Base-by-base conservation (phyloP, 1,140 invertebrate species). In the Drosophila littoralis region DNA sequence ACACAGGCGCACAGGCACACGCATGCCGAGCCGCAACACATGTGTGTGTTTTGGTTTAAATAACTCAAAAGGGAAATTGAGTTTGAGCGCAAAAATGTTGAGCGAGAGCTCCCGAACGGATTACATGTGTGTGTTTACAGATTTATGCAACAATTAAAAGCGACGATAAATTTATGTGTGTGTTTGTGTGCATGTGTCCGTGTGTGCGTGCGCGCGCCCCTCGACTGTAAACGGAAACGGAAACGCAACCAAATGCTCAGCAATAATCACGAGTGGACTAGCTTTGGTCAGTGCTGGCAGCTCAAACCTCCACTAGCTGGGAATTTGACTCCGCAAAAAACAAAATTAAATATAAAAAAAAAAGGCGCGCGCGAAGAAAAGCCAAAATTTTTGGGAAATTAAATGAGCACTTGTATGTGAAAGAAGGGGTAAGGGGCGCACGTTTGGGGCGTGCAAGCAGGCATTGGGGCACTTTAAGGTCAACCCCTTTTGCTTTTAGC, bases 61-160 rank as follows among this genome's bases (percentile, higher is more conserved):
- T 83, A 80, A 82, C 83, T 88, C 84, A 88, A 79, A 79, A 73
- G 70, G 81, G 67, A 84, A 83, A 83, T 83, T 84, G 81, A 84
- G 81, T 86, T 79, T 88, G 75, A 81, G 84, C 79, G 77, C 77
- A 84, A 79, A 28, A 85, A 55, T 51, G 38, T 43, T 67, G 74
- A 58, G 69, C 68, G 69, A 64, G 43, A 65, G 40, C 12, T 28
- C 45, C 46, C 52, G 48, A 59, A 65, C 61, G 36, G 35, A 51
- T 33, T 45, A 33, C 46, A 46, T 63, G 66, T 45, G 48, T 61
- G 63, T 76, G 74, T 73, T 76, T 67, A 67, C 74, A 66, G 70
- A 77, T 79, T 79, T 79, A 79, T 77, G 83, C 83, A 88, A 88
- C 84, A 88, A 88, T 88, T 88, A 88, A 88, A 86, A 88, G 50